phyloP scores from a whole-genome alignment of 2,888 invertebrate genomes.

The Drosophila borborema region DNA sequence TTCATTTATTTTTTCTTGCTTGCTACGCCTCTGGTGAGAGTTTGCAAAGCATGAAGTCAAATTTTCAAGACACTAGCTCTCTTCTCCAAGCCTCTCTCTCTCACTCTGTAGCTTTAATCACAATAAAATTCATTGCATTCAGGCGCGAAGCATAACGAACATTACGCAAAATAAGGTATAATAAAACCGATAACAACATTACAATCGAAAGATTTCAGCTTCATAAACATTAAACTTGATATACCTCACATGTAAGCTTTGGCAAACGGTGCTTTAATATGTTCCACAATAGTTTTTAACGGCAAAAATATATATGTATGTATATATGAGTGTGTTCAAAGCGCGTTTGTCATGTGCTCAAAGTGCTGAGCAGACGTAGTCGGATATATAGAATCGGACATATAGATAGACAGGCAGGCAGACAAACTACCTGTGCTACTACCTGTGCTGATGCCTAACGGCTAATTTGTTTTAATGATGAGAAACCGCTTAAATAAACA shows the following conservation, averaged over 20 bases:
- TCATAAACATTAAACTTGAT: background rate
- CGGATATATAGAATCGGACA: slow-evolving; percentile 28
- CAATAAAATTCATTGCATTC: background rate
- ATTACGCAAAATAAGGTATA: background rate
- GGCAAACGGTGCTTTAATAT: slow-evolving; percentile 5
- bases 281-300: slow-evolving; percentile 50
- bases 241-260: background rate
- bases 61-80: background rate
- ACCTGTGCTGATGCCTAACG: slow-evolving; percentile 62
- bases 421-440: slow-evolving; percentile 18
- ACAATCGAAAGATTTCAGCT: background rate
- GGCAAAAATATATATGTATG: slow-evolving; percentile 10
- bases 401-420: background rate
- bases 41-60: no score
- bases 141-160: background rate
- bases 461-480: slow-evolving; percentile 81
- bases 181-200: background rate
- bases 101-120: background rate
- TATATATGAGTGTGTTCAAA: slow-evolving; percentile 4
- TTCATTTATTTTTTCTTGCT: no score
- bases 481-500: slow-evolving; percentile 76
- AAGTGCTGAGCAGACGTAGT: slow-evolving; percentile 28
- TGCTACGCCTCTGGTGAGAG: no score
- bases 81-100: no score
- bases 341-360: slow-evolving; percentile 31